Evolutionary conservation across 1,140 invertebrate species (phyloP).

Genomic region (Drosophila carrolli): DNA sequence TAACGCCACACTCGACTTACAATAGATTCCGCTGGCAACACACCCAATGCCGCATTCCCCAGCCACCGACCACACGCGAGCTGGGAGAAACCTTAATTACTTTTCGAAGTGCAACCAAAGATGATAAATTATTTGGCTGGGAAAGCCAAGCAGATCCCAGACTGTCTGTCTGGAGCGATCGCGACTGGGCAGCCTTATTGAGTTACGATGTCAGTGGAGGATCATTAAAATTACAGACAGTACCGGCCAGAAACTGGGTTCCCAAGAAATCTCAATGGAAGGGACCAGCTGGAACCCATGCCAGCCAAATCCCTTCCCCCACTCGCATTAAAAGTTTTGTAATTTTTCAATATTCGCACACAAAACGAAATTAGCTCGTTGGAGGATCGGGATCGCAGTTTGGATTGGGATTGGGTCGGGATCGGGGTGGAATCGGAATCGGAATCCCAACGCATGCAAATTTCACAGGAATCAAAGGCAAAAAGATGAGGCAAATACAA

Average conservation of each 20-base stretch:
- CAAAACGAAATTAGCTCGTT: constrained; percentile 75
- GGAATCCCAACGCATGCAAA: constrained; percentile 64
- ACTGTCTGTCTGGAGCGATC: constrained; percentile 74
- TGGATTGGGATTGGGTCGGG: constrained; percentile 26
- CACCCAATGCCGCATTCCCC: constrained; percentile 26
- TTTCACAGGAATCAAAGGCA: constrained; percentile 79
- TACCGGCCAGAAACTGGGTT: constrained; percentile 56
- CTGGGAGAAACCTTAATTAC: constrained; percentile 70
- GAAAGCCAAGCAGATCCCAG: constrained; percentile 65
- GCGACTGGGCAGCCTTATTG: constrained; percentile 53
- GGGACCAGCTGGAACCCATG: constrained; percentile 27
- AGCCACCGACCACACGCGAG: constrained; percentile 65
- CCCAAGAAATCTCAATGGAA: constrained; percentile 54
- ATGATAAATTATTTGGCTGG: constrained; percentile 69
- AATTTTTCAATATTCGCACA: constrained; percentile 77
- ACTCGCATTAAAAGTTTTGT: constrained; percentile 49
- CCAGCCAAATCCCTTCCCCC: constrained; percentile 3
- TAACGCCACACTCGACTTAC: constrained; percentile 71
- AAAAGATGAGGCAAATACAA: constrained; percentile 58
- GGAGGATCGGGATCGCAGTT: constrained; percentile 33
- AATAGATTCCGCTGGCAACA: constrained; percentile 51
- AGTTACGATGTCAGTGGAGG: constrained; percentile 63
- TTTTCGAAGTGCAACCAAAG: constrained; percentile 73
- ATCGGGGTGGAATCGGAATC: constrained; percentile 34
- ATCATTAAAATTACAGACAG: constrained; percentile 79